Evolutionary conservation across 2,113 vertebrate genomes (phyloP).

Genomic region (Rhinichthys klamathensis): DNA sequence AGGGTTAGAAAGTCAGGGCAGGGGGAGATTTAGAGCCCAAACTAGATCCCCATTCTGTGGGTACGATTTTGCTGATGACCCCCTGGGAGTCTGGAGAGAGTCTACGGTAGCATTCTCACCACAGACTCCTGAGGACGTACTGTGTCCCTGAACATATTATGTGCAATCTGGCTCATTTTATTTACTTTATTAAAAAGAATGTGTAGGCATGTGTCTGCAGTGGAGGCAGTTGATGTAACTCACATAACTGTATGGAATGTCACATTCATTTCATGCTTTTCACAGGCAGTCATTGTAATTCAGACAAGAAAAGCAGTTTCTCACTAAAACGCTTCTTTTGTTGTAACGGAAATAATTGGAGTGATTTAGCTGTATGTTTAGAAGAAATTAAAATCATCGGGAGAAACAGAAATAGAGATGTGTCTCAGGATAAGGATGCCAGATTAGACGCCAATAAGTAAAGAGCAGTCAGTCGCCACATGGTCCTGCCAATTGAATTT

Average conservation of each 20-base stretch:
- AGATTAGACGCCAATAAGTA: conserved; percentile 42
- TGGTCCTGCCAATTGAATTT: conserved; percentile 37
- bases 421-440: background rate
- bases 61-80: conserved; percentile 38
- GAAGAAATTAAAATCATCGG: conserved; percentile 40
- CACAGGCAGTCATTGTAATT: conserved; percentile 20
- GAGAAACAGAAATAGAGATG: conserved; percentile 5
- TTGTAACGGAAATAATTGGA: conserved; percentile 34
- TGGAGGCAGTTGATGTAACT: background rate
- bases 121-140: background rate
- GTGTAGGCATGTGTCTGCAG: conserved; percentile 15
- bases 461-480: conserved; percentile 41
- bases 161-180: background rate
- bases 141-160: background rate
- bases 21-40: background rate
- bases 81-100: conserved; percentile 31
- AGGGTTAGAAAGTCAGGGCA: conserved; percentile 14
- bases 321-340: conserved; percentile 32
- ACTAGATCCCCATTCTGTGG: conserved; percentile 15
- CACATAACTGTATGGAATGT: conserved; percentile 21
- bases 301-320: conserved; percentile 8
- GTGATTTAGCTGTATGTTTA: conserved; percentile 47
- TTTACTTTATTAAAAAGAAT: conserved; percentile 20
- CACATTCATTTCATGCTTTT: conserved; percentile 32
- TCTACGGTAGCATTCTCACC: background rate